phyloP scores from a whole-genome alignment of 2,113 vertebrate species.

The Pao palembangensis region DNA sequence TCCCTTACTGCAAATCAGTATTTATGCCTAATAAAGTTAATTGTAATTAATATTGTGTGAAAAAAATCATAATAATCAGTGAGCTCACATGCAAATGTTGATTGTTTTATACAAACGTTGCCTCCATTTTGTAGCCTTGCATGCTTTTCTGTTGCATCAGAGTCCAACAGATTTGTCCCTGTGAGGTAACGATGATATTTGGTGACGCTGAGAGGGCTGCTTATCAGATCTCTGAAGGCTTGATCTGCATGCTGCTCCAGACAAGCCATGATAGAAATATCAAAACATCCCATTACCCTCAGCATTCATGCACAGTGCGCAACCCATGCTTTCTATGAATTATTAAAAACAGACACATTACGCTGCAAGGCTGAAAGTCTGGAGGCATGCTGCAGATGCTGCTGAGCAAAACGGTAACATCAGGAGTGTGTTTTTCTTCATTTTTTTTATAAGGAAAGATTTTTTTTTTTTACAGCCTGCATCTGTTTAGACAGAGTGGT shows the following conservation, averaged over 20 bases:
- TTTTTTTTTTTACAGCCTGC: slow-evolving; percentile 6
- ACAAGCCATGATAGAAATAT: slow-evolving; percentile 72
- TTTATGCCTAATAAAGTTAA: slow-evolving; percentile 1
- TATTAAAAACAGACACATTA: slow-evolving; percentile 73
- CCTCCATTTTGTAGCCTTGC: too few species aligned
- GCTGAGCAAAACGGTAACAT: slow-evolving; percentile 58
- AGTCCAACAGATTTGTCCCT: slow-evolving; percentile 44
- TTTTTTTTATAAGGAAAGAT: slow-evolving; percentile 13
- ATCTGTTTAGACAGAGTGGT: slow-evolving; percentile 12
- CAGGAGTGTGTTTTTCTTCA: slow-evolving; percentile 44
- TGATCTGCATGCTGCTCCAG: slow-evolving; percentile 57
- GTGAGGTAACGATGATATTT: slow-evolving; percentile 43
- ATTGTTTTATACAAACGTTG: too few species aligned
- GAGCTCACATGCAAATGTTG: background rate
- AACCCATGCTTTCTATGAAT: slow-evolving; percentile 65
- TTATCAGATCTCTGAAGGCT: slow-evolving; percentile 62
- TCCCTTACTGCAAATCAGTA: background rate
- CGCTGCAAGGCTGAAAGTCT: slow-evolving; percentile 66
- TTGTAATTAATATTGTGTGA: background rate
- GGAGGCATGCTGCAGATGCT: slow-evolving; percentile 62
- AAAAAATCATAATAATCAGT: background rate
- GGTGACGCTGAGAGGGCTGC: slow-evolving; percentile 43
- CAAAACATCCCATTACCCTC: slow-evolving; percentile 69
- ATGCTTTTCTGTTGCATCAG: too few species aligned
- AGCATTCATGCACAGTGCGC: slow-evolving; percentile 57